Percentiles rank a stretch among this genome's conserved stretches.
phyloP scores from a whole-genome alignment of 2,113 vertebrate species.

The Melanerpes aurifrons region DNA sequence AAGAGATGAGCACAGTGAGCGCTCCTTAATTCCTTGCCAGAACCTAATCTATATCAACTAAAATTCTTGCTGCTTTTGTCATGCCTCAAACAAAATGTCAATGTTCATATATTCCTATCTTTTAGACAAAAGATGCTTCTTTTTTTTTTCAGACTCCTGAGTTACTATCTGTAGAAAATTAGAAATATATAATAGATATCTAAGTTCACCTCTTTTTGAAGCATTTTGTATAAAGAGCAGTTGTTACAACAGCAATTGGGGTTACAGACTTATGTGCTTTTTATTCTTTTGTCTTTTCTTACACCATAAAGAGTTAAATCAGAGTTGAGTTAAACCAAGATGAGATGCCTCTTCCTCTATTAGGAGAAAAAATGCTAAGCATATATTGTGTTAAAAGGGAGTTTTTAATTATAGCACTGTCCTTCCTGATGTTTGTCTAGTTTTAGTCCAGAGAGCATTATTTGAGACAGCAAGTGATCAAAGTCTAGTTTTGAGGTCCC shows the following conservation, averaged over 20 bases:
- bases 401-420: neutral
- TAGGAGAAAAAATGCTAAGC: neutral
- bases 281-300: neutral
- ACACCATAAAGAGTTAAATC: neutral
- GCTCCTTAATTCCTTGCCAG: constrained; percentile 35
- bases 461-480: neutral
- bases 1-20: constrained; percentile 8
- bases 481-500: neutral
- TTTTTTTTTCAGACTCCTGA: constrained; percentile 4
- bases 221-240: neutral
- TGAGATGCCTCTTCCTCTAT: neutral
- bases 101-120: neutral
- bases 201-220: neutral
- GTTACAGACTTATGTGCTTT: neutral
- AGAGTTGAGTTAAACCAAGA: neutral
- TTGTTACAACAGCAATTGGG: neutral
- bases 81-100: constrained; percentile 9
- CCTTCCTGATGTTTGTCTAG: neutral
- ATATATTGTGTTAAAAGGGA: neutral
- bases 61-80: constrained; percentile 42
- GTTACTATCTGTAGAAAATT: neutral
- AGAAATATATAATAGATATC: constrained; percentile 21
- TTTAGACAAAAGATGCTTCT: constrained; percentile 27
- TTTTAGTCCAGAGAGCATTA: neutral
- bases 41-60: constrained; percentile 35